Base-by-base conservation (phyloP, 2,113 vertebrate genomes). In the Oncorhynchus tshawytscha region DNA sequence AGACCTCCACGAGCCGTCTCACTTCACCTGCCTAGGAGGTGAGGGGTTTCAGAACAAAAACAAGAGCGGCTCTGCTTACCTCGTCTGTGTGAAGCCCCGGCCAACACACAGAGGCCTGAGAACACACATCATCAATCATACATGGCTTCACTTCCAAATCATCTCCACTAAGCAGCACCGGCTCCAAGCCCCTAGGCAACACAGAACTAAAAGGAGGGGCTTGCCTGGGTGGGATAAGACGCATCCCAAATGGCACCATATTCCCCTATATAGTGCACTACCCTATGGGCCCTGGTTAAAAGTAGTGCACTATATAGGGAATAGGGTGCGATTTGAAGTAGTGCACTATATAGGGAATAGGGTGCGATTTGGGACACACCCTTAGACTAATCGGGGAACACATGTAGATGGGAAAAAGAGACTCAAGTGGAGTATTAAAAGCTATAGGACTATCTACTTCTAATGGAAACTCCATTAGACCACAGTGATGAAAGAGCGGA, bases 1-100 rank as follows among this genome's bases (percentile, higher is more conserved):
- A 96, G 39, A 99, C 94, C 89, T 99, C 97, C 84, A 99, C 93
- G 0, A 98, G 96, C n/a, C 90, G 85, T 78, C 97, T 92, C 2
- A 18, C 87, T 85, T 99, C 97, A 66, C 91, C 92, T 5, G 59
- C 75, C 97, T 99, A 82, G 64, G 74, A 22, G 64, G 49, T 11
- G 13, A 65, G 22, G 45, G 7, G 51, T n/a, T 45, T 22, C 39
- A 24, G 39, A 29, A 29, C 25, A 29, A 67, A 67, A 67, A 45
- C 27, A 68, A 18, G 20, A 29, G 39, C 7, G 39, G 39, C 3
- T 48, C 20, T 24, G 34, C 39, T 70, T 70, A 70, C 68, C n/a
- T 48, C 39, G 68, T 49, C 39, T 70, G 68, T 25, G 16, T 48
- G 25, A 8, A 74, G 24, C n/a, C 6, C 5, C 67, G 18, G 71